Evolutionary conservation across 2,888 invertebrate genomes (phyloP).

Genomic region (Phrixothrix hirtus): DNA sequence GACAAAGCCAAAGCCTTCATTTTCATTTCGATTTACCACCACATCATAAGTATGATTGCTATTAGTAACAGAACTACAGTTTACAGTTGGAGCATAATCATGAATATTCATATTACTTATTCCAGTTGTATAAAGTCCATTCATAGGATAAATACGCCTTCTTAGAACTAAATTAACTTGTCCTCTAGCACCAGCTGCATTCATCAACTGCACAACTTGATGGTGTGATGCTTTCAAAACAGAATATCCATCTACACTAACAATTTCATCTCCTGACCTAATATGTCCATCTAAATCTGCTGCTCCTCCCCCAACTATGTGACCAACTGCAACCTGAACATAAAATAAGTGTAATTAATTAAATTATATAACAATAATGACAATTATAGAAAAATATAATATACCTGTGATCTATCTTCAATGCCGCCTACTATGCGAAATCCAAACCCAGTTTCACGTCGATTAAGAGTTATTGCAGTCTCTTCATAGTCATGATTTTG

Average conservation of each 20-base stretch:
- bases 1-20: conserved; percentile 98
- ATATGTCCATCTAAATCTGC: conserved; percentile 90
- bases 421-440: conserved; percentile 98
- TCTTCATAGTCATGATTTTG: conserved; percentile 47
- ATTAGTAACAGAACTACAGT: conserved; percentile 8
- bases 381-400: conserved; percentile 32
- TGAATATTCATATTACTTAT: conserved; percentile 16
- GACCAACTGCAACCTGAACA: conserved; percentile 84
- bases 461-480: conserved; percentile 70
- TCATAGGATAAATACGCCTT: conserved; percentile 48
- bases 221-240: conserved; percentile 83
- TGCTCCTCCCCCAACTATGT: conserved; percentile 94
- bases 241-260: conserved; percentile 82
- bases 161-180: conserved; percentile 81
- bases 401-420: conserved; percentile 92
- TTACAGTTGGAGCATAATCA: conserved; percentile 32
- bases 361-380: not conserved
- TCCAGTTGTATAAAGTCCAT: conserved; percentile 24
- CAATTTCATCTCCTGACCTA: conserved; percentile 89
- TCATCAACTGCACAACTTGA: conserved; percentile 91
- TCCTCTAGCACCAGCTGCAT: conserved; percentile 83
- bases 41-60: conserved; percentile 79
- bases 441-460: conserved; percentile 95
- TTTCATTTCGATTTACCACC: conserved; percentile 84
- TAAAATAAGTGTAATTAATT: conserved; percentile 2